A percentile compares a stretch with the other conserved stretches of the same genome.
Evolutionary conservation across 2,113 vertebrate species (phyloP).

Genomic region (Uria lomvia): DNA sequence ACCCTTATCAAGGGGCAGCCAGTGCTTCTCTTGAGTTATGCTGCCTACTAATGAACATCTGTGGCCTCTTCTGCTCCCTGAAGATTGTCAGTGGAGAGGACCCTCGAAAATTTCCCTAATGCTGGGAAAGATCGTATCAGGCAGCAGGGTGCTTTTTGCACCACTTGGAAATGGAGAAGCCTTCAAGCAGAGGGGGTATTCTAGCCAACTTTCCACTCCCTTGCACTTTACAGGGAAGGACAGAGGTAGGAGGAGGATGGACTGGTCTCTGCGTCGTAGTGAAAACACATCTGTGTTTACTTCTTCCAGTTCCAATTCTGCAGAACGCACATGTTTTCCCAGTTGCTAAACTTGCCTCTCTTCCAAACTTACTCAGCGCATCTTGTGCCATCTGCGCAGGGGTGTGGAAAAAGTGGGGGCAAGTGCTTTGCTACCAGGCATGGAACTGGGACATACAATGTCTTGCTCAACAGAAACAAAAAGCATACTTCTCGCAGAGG

Average conservation of each 20-base stretch:
- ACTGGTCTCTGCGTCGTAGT: not conserved
- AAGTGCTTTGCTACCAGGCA: accelerated
- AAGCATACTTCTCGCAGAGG: not conserved
- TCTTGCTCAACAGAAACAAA: not conserved
- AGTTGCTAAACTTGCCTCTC: not conserved
- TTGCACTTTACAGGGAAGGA: not conserved
- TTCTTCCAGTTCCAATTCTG: not conserved
- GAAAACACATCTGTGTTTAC: not conserved
- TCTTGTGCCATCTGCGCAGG: not conserved
- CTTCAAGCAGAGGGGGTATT: not conserved
- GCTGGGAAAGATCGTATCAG: not conserved
- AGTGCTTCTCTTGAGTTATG: not conserved
- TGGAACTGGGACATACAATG: not conserved
- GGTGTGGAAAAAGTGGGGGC: not conserved
- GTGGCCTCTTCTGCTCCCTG: not conserved
- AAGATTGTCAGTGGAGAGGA: not conserved
- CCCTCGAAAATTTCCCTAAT: not conserved
- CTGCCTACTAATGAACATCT: not conserved
- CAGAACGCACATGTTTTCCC: not conserved
- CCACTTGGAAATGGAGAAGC: not conserved
- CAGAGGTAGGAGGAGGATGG: not conserved
- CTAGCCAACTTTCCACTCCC: not conserved
- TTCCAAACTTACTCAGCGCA: not conserved
- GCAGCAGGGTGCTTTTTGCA: not conserved
- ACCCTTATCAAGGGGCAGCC: not conserved